Evolutionary conservation across 2,888 invertebrate species (phyloP), one percentile per base, ranked within the genome.

Genomic region (Eumerus sabulonum): DNA sequence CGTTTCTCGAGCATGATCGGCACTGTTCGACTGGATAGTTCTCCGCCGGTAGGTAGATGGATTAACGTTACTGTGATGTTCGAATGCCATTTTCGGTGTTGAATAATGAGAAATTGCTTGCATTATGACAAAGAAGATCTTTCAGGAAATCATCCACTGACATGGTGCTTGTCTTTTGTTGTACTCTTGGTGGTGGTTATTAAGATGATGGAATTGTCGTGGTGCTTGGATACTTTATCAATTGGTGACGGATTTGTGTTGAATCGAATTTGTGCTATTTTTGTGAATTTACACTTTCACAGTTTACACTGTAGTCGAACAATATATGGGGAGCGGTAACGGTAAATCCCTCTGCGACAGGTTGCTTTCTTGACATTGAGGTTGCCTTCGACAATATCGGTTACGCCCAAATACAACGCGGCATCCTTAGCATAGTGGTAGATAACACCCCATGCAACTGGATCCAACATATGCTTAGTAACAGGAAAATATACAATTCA

Each of bases 1-100:
- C 97, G 96, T 90, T 97, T 98, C 90, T 98, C 98, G 86, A 97
- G 96, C 47, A 97, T 97, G 86, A 98, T 98, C n/a, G n/a, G 84
- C 97, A 96, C 95, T 98, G 97, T 90, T 97, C 96, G 57, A 96
- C 94, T 82, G 97, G 96, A 87, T 94, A 94, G 86, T 97, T 97
- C 89, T 95, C 96, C 45, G 98, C 98, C 48, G 96, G 96, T 82
- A 98, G 92, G 89, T 98, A 98, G 70, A 97, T 95, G 17, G 97
- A 94, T 51, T 97, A 96, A 86, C 95, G 92, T 89, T 96, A 96
- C 36, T 95, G 92, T 84, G 94, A 93, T 66, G 94, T 94, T 86
- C 95, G 92, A 84, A 93, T 94, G 40, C 94, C 95, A 86, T 93
- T 93, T 85, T 97, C 97, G 63, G 94, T 94, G 88, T 97, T 96